Evolutionary conservation across 2,797 vertebrate species (phyloP).

Genomic region (Apodemus agrarius): DNA sequence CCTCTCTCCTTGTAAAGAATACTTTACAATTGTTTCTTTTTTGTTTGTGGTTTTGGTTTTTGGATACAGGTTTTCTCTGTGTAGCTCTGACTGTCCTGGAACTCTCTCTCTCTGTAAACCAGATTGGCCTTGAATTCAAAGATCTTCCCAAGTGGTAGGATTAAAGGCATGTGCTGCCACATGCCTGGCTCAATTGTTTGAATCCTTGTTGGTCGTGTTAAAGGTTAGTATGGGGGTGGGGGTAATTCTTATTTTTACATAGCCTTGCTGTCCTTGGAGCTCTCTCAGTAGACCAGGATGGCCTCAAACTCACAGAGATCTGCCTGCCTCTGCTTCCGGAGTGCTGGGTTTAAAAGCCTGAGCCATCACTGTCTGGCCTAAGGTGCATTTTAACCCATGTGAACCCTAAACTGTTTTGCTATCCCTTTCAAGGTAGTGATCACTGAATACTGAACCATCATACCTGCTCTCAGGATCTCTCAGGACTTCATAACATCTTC

Average conservation of each 20-base stretch:
- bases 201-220: not conserved
- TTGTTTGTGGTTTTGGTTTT: not conserved
- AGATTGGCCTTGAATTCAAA: not conserved
- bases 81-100: not conserved
- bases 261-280: not conserved
- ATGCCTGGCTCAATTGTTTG: not conserved
- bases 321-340: not conserved
- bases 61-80: not conserved
- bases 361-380: not conserved
- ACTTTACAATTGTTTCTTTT: not conserved
- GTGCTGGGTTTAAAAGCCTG: not conserved
- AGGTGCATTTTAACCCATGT: not conserved
- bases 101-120: not conserved
- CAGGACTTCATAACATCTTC: not conserved
- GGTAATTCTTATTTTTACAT: not conserved
- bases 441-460: not conserved
- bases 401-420: slow-evolving; percentile 20
- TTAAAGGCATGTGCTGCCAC: not conserved
- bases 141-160: not conserved
- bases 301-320: not conserved
- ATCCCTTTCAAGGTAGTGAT: not conserved
- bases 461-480: not conserved
- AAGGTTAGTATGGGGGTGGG: not conserved
- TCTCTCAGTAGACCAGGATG: not conserved
- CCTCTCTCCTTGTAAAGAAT: not conserved